A percentile compares a stretch with the other conserved stretches of the same genome.
Conservation (phyloP, 2,113 vertebrate species). For the Mormyrus iriodes region DNA sequence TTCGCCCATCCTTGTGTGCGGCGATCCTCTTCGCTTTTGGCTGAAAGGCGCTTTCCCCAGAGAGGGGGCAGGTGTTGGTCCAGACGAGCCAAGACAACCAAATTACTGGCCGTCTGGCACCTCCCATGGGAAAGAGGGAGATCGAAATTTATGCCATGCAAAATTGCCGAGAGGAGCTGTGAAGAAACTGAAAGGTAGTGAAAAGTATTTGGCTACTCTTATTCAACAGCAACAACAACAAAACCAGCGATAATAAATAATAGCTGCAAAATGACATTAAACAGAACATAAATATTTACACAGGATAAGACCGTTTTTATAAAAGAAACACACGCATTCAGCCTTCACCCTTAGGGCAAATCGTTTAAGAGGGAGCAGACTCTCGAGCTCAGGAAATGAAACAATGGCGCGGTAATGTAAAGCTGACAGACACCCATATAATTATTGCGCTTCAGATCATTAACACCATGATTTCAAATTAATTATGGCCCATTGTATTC, state of each 20-base stretch:
- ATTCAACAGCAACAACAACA: not conserved
- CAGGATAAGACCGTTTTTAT: not conserved
- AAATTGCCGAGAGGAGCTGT: conserved; percentile 22
- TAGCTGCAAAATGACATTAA: conserved; percentile 1
- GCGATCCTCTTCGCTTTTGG: conserved; percentile 56
- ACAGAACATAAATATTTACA: not conserved
- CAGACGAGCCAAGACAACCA: conserved; percentile 99
- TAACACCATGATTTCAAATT: not conserved
- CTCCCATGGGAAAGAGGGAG: conserved; percentile 74
- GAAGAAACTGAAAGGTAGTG: conserved; percentile 10
- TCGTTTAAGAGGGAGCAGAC: not conserved
- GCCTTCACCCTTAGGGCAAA: not conserved
- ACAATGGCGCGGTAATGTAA: not conserved
- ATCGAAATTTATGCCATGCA: conserved; percentile 36
- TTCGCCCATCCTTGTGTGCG: conserved; percentile 30
- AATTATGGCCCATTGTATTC: not conserved
- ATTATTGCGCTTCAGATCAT: not conserved
- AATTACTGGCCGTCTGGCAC: conserved; percentile 98
- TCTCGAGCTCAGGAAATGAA: not conserved
- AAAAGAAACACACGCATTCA: not conserved
- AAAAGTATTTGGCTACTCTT: not conserved
- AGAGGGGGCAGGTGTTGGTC: conserved; percentile 98
- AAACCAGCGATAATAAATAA: not conserved
- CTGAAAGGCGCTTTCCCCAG: conserved; percentile 74
- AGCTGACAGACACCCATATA: not conserved